Evolutionary conservation across 1,140 invertebrate species (phyloP).

Genomic region (Euglossa dilemma): DNA sequence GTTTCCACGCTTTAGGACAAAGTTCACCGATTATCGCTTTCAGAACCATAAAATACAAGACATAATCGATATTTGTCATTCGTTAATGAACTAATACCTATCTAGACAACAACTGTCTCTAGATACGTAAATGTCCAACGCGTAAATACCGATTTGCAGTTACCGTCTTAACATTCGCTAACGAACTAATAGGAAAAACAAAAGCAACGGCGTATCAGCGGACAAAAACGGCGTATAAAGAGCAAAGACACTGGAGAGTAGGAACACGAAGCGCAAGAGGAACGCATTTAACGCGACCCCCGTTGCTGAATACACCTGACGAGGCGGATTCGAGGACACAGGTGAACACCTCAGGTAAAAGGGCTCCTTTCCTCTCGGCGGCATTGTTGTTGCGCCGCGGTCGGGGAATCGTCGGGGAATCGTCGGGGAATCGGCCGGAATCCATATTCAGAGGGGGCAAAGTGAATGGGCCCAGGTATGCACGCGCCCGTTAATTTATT

Average conservation of each 20-base stretch:
- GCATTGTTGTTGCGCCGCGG: constrained; percentile 18
- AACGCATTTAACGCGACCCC: neutral
- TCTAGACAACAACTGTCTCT: too few species aligned
- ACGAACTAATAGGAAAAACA: neutral
- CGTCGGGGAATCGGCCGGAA: constrained; percentile 7
- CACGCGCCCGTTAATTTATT: constrained; percentile 39
- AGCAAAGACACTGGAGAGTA: neutral
- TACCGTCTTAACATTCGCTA: too few species aligned
- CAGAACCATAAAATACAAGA: neutral
- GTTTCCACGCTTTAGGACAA: neutral
- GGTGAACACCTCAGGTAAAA: constrained; percentile 40
- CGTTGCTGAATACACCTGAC: constrained; percentile 1
- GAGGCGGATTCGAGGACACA: constrained; percentile 33
- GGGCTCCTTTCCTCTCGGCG: constrained; percentile 2
- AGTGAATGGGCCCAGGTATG: neutral
- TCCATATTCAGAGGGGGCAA: constrained; percentile 21
- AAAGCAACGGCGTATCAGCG: neutral
- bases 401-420: constrained; percentile 14
- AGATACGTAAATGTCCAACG: too few species aligned
- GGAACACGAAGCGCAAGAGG: neutral
- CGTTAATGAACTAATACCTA: too few species aligned
- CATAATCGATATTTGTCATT: neutral
- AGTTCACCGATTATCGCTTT: neutral
- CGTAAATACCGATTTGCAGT: too few species aligned
- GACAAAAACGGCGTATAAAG: neutral